Percentiles rank a stretch among this genome's conserved stretches.
phyloP scores from a whole-genome alignment of 1,140 invertebrate genomes.

The Drosophila bocki region DNA sequence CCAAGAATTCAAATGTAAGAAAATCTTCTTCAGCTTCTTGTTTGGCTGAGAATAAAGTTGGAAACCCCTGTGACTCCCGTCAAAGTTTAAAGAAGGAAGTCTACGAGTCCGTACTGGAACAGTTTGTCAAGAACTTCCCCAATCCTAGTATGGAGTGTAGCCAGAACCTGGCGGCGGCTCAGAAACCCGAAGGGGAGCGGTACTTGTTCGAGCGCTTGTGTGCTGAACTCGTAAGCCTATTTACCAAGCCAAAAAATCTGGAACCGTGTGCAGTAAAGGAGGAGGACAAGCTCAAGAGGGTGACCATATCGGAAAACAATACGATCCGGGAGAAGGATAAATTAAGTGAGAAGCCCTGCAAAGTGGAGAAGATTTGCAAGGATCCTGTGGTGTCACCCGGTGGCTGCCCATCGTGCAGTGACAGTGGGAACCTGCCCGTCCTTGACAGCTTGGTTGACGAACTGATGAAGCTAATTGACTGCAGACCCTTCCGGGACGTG shows the following conservation, averaged over 20 bases:
- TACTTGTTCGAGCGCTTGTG: conserved; percentile 12
- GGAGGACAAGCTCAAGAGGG: background rate
- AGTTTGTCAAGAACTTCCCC: background rate
- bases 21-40: background rate
- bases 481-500: conserved; percentile 10
- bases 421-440: conserved; percentile 9
- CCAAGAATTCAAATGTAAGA: background rate
- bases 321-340: background rate
- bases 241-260: background rate
- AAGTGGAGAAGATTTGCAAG: background rate
- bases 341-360: background rate
- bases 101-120: conserved; percentile 14
- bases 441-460: conserved; percentile 14
- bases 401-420: conserved; percentile 32
- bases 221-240: background rate
- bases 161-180: background rate
- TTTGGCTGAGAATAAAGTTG: too few species aligned
- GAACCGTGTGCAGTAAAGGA: background rate
- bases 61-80: background rate
- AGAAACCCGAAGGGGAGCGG: background rate
- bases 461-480: conserved; percentile 24
- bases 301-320: background rate
- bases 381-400: background rate
- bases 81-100: conserved; percentile 4
- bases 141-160: background rate